Evolutionary conservation across 2,797 vertebrate genomes (phyloP).

Genomic region (Urosaurus nigricauda): DNA sequence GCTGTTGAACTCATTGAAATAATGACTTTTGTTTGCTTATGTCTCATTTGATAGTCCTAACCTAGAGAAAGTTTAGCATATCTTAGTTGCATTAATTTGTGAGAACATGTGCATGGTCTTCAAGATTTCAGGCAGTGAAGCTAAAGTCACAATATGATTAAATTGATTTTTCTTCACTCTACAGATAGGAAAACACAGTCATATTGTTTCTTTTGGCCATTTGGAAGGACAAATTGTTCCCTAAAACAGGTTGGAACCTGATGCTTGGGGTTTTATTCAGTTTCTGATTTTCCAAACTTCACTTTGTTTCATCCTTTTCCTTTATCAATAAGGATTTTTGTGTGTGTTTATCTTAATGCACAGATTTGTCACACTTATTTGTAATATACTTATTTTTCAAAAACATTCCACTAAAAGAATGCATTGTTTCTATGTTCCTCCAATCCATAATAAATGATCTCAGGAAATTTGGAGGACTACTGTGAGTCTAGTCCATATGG

Average conservation of each 20-base stretch:
- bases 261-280: background rate
- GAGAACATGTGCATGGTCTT: background rate
- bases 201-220: constrained; percentile 9
- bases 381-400: too few relatives aligned
- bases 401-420: too few relatives aligned
- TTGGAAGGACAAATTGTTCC: background rate
- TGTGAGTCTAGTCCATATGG: background rate
- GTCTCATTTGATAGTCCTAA: too few relatives aligned
- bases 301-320: background rate
- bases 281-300: background rate
- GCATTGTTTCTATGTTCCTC: too few relatives aligned
- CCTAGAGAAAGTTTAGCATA: too few relatives aligned
- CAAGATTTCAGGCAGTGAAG: background rate
- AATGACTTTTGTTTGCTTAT: background rate
- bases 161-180: background rate
- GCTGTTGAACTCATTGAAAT: background rate
- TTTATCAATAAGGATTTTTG: background rate
- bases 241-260: background rate
- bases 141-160: background rate
- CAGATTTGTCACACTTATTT: background rate
- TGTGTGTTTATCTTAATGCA: background rate
- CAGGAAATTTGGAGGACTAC: too few relatives aligned
- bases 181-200: constrained; percentile 43
- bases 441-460: background rate
- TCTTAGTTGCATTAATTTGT: background rate